Base-by-base conservation (phyloP, 2,113 vertebrate genomes). In the Aepyceros melampus region DNA sequence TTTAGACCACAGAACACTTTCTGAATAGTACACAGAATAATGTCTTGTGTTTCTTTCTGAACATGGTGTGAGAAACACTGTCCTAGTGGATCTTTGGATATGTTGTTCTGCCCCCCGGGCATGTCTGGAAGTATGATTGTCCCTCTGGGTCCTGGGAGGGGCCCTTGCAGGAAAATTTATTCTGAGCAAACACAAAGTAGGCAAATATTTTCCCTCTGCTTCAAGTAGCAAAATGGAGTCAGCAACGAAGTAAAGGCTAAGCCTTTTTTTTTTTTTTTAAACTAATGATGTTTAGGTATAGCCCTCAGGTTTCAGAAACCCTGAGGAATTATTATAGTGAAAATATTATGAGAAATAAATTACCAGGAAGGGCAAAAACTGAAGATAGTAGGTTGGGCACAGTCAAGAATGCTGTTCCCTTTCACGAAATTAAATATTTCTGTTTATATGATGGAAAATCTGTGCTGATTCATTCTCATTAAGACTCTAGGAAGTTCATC, bases 401-500 rank as follows among this genome's bases (percentile, higher is more conserved):
- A 96, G 56, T 85, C 82, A 79, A 95, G 71, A 40, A 85, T 0
- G 29, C 40, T 78, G 89, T 94, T 81, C 33, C 62, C 45, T 90
- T 95, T 95, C 89, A 92, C 98, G 94, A 98, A 99, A 98, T 98
- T 98, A 98, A 99, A 98, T 98, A 99, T 99, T 96, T 95, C 97
- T 98, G 98, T 98, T 99, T 99, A 97, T 95, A 98, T 99, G 89
- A 92, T 98, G 98, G 98, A 98, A 99, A 98, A 99, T 99, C 98
- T 98, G 98, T 96, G 97, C 98, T 98, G 98, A 99, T 98, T 98
- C 98, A 98, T 98, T 98, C 98, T 99, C 98, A 99, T 99, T 99
- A 99, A 98, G 60, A 0, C 89, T 98, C 86, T 92, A 98, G 97
- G 94, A 97, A 98, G 98, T 98, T 99, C 98, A 99, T 99, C 99